These are phyloP conservation scores for Amia ocellicauda DNA, from an alignment of 2,113 vertebrate species.

Conservation along the genomic window DNA sequence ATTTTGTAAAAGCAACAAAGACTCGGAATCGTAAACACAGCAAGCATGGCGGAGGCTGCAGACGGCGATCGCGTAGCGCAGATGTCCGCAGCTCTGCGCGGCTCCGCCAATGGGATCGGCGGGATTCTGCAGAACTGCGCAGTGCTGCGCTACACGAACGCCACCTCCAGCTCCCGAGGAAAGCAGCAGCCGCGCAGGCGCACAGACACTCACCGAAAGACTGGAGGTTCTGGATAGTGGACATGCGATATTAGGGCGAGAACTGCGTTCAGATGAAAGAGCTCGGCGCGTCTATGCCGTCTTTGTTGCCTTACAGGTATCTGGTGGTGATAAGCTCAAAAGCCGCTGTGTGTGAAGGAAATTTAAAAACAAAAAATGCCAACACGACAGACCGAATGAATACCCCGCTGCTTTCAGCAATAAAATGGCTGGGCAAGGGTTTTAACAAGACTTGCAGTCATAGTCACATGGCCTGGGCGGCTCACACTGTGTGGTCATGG, in stretches of 20 bases:
- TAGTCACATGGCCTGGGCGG: no score
- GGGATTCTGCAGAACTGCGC: no score
- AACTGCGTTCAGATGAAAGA: constrained; percentile 62
- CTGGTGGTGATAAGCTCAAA: background rate
- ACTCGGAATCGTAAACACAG: no score
- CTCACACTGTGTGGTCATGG: background rate
- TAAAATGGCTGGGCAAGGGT: constrained; percentile 10
- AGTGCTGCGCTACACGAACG: no score
- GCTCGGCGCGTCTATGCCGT: constrained; percentile 39
- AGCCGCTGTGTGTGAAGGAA: background rate
- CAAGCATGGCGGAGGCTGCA: no score
- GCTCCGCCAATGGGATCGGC: no score
- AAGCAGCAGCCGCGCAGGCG: no score
- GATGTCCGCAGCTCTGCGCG: no score
- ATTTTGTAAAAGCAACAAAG: constrained; percentile 5
- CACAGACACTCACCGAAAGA: constrained; percentile 73
- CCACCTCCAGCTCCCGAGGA: no score
- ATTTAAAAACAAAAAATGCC: background rate
- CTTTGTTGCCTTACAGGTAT: background rate
- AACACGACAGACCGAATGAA: background rate
- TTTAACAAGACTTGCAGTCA: background rate
- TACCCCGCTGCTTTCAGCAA: background rate
- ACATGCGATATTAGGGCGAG: constrained; percentile 81
- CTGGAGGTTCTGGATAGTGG: constrained; percentile 88
- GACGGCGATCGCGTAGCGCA: no score